Percentiles rank a stretch among this genome's conserved stretches.
Evolutionary conservation across 2,888 invertebrate genomes (phyloP).

Genomic region (Tachina fera): DNA sequence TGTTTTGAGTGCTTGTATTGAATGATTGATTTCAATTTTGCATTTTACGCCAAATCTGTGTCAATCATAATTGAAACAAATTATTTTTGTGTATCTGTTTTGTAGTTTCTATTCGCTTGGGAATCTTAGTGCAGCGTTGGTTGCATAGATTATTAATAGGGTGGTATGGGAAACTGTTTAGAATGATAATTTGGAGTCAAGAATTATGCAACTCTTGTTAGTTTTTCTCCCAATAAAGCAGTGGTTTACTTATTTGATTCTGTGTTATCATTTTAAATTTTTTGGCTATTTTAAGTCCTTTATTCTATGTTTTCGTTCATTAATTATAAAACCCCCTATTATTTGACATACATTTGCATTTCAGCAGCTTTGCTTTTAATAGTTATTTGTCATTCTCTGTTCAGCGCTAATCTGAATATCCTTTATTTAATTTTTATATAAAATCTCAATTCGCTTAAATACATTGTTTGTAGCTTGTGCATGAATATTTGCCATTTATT

Average conservation of each 20-base stretch:
- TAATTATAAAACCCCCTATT: constrained; percentile 5
- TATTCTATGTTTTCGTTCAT: too few relatives aligned
- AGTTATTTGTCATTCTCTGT: constrained; percentile 37
- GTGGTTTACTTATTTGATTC: too few relatives aligned
- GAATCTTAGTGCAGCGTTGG: not conserved
- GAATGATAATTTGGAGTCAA: not conserved
- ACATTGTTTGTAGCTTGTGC: not conserved
- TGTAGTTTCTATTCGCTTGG: not conserved
- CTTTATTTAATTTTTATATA: constrained; percentile 34
- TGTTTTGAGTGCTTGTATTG: constrained; percentile 32
- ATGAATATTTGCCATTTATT: constrained; percentile 11
- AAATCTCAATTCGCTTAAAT: constrained; percentile 20
- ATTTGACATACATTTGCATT: constrained; percentile 6
- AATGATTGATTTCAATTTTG: constrained; percentile 62
- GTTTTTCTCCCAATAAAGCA: too few relatives aligned
- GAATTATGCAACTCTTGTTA: too few relatives aligned
- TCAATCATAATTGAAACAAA: constrained; percentile 67
- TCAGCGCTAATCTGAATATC: constrained; percentile 42
- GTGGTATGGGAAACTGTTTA: not conserved
- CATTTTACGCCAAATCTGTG: constrained; percentile 62
- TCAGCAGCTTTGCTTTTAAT: not conserved
- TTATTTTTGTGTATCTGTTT: constrained; percentile 46
- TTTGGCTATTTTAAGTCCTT: too few relatives aligned
- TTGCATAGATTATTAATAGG: constrained; percentile 27
- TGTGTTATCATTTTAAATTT: too few relatives aligned